phyloP scores from a whole-genome alignment of 2,888 invertebrate genomes.

The Rhorus exstirpatorius region DNA sequence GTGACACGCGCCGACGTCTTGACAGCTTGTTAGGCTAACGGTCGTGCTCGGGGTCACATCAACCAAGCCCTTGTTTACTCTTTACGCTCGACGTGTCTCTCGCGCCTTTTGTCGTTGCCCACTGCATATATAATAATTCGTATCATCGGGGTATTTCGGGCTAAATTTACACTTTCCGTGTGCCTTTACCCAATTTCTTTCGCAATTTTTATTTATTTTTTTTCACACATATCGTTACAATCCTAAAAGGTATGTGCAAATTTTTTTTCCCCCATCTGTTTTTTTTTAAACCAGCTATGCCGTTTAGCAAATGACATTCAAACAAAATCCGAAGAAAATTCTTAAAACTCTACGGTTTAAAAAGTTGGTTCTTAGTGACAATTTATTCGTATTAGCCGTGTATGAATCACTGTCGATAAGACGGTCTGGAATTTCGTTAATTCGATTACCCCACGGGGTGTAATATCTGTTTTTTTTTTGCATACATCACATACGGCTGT shows the following conservation, averaged over 20 bases:
- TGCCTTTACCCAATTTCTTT: no score
- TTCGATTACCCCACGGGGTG: constrained; percentile 51
- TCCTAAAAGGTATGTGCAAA: no score
- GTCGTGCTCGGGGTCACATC: constrained; percentile 52
- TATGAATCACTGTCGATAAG: constrained; percentile 33
- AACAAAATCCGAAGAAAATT: no score
- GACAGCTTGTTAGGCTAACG: constrained; percentile 84
- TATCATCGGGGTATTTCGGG: not conserved
- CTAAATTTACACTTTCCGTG: no score
- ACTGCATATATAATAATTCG: no score
- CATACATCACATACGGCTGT: not conserved
- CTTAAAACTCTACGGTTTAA: no score
- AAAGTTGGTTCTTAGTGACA: no score
- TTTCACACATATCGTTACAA: no score
- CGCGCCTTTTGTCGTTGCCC: constrained; percentile 34
- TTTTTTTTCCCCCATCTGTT: no score
- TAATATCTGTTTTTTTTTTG: constrained; percentile 5
- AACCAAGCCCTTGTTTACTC: constrained; percentile 63
- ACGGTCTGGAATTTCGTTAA: constrained; percentile 58
- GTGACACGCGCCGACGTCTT: constrained; percentile 86
- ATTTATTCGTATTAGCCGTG: not conserved
- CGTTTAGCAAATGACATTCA: no score
- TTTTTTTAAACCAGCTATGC: no score
- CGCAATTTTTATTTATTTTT: no score
- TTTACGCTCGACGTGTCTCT: constrained; percentile 64